Evolutionary conservation across 2,113 vertebrate species (phyloP), one percentile per base, ranked within the genome.

Genomic region (Phyllostomus discolor): DNA sequence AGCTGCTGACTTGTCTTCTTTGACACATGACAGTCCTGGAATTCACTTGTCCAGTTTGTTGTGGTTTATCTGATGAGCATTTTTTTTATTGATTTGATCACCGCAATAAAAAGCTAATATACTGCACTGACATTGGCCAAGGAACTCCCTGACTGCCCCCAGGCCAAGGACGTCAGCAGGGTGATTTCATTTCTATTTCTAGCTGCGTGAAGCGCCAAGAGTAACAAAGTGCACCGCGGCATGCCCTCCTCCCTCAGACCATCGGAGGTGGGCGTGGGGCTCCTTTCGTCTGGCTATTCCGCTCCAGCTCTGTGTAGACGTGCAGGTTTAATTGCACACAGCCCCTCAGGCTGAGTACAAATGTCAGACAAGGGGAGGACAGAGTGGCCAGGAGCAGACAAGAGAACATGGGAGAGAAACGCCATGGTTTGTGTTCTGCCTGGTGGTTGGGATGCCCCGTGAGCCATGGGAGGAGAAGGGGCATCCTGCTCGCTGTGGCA

Each of bases 91-190:
- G 73, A 79, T 26, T 95, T 12, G 19, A 95, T 76, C 81, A 38
- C 15, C 86, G 43, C 83, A 94, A 54, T 33, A 95, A 97, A 91
- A 96, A 92, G 31, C 87, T 96, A 86, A 84, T 92, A 64, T 28
- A 91, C 95, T 91, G 48, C 16, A 35, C 70, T 94, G 94, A 1
- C 31, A 33, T 81, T 75, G 81, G 90, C 80, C 48, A 75, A 92
- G 95, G 50, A 78, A 73, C 75, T 81, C 82, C 20, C 96, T 84
- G 83, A 90, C 78, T 54, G 67, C 93, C 79, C 69, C 76, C 2
- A 46, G 82, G n/a, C 83, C 57, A 96, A 88, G 48, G 97, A 88
- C 48, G 87, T 96, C 92, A 88, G 79, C 85, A 79, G 83, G 31
- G 26, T n/a, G 66, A 9, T 41, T 92, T 96, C 78, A 50, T 75